Base-by-base conservation (phyloP, 2,888 invertebrate genomes). In the Spisula subtruncata region DNA sequence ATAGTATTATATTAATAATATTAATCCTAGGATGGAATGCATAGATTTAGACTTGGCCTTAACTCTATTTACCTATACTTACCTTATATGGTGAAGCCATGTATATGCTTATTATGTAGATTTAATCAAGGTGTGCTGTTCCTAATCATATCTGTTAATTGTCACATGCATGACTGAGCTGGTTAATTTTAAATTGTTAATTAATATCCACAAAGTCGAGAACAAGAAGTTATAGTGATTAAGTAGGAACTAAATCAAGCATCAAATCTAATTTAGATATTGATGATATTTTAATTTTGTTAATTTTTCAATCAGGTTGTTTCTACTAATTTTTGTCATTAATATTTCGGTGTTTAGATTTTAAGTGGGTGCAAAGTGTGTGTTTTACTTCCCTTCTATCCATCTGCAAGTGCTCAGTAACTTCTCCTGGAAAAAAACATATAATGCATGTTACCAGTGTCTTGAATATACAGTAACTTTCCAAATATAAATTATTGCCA, bases 131-230 rank as follows among this genome's bases (percentile, higher is more conserved):
- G 25, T 75, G 4, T 32, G 32, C 75, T 32, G 35, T 75, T 18
- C 35, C 75, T 75, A 25, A 75, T 75, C 75, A 32, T 75, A 75
- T 75, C 75, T 35, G 75, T 35, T 75, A 14, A 75, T 75, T 32
- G 1, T 12, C 35, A 18, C 75, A 35, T n/a, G n/a, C 75, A 16
- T 32, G 75, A 75, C 32, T 32, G 29, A 75, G 75, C 75, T 0
- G 29, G 75, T 32, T 75, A 18, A 75, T 75, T 75, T 41, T 66
- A 75, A 75, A 75, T 16, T 35, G 32, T 25, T 71, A 10, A 71
- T 75, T 25, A 66, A 25, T 4, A 25, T 6, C 25, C 10, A 25
- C 0, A 5, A 25, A 66, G 25, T 25, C 25, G 25, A 66, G 60
- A 66, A 66, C 60, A 66, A 66, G n/a, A 25, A n/a, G 60, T n/a